Evolutionary conservation across 2,888 invertebrate species (phyloP), one percentile per base, ranked within the genome.

Genomic region (Lasius platythorax): DNA sequence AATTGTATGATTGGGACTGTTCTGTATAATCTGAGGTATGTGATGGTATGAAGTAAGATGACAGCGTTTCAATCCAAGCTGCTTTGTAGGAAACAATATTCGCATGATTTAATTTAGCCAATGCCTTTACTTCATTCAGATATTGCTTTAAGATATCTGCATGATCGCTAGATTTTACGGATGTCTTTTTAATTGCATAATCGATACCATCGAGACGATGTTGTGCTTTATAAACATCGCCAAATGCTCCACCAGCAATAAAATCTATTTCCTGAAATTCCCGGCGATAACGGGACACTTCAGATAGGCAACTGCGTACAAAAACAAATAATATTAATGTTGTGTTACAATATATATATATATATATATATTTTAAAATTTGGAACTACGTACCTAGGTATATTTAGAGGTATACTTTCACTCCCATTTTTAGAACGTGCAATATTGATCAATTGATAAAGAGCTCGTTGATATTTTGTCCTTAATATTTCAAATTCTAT

Each of bases 81-180:
- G 97, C 97, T 95, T 98, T 98, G 92, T 98, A 98, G 33, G 97
- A 96, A 6, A 98, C 97, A 87, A 98, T 97, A 93, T 98, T 98
- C 0, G 96, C 96, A 95, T 98, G 98, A 92, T 97, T 97, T 40
- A 98, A 95, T 91, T 96, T 96, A 0, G 98, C 98, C 88, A 98
- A 96, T 2, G 97, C 97, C 95, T 97, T 97, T 0, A 98, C 98
- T 96, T 98, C 98, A 3, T 97, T 95, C 63, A 98, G 95, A 95
- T 97, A 97, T 66, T 95, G 96, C 94, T 96, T 96, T 28, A 97
- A 96, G 0, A 96, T 96, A 84, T 96, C 95, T 0, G 97, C 96
- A 89, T 96, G 96, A 11, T 96, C 23, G 23, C 23, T 96, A 0
- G 97, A 96, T 88, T 96, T 96, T 50, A 97, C 97, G 85, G 95